Base-by-base conservation (phyloP, 2,113 vertebrate species). In the Lates calcarifer region DNA sequence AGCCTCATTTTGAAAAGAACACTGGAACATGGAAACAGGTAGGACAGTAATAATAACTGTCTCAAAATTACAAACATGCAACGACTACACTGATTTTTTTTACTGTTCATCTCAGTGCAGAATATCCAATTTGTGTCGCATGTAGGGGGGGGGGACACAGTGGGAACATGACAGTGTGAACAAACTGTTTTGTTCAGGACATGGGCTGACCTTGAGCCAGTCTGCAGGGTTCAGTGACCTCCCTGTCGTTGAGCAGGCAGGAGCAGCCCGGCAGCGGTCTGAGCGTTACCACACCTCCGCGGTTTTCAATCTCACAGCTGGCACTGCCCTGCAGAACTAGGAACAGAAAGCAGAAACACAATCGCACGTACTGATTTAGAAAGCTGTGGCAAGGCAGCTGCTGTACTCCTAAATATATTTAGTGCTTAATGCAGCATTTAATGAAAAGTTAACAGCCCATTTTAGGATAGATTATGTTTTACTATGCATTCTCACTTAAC, bases 221-320 rank as follows among this genome's bases (percentile, higher is more conserved):
- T 69, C 96, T 96, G 74, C 96, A 97, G 0, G 96, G 90, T 9
- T 95, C 94, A 0, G 94, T 95, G 83, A 98, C 93, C 82, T 97
- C 94, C 8, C 93, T 92, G 1, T 96, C 96, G n/a, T 98, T 98
- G 51, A 99, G 95, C 1, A 92, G 90, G 92, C 97, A 98, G 80
- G 71, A 87, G 0, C 95, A 96, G 1, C 96, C 96, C 0, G 77
- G 94, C 26, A 85, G 81, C 0, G 98, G 95, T 17, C 90, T 91
- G 60, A 99, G 93, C 0, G 95, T 95, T 37, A 99, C 98, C 0
- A 97, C 83, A 22, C 98, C 98, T 58, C 94, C 49, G 28, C 81
- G 84, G 82, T 98, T 98, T 72, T 96, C 96, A 85, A 99, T 97
- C 79, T 94, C 90, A 74, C 98, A 99, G 74, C 96, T 95, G 29